Evolutionary conservation across 35 echinoderm and acorn worm genomes (phyloP), one percentile per base, ranked within the genome.

Genomic region (Ptychodera flava): DNA sequence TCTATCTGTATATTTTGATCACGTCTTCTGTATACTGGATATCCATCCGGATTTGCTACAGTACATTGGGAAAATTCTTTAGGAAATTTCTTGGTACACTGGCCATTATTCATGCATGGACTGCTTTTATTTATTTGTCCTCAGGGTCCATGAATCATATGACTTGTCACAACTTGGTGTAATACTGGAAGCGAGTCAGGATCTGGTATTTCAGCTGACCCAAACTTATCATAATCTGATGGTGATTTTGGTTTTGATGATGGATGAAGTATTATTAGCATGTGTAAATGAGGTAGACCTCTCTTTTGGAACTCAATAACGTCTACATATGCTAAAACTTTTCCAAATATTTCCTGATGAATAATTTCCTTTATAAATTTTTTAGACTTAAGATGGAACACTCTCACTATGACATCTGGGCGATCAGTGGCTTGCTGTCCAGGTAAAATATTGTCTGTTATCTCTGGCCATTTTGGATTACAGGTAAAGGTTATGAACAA

Each of bases 381-480:
- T 35, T 86, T 91, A 22, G 16, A 35, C 34, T 91, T 86, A 15
- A 81, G 32, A 28, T 86, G 78, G 78, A 91, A 91, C 31, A 86
- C 89, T 36, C 89, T 16, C 16, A 36, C 84, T 34, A 35, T 80
- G 1, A 86, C 16, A 80, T 91, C 89, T 30, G 84, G 89, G 35
- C 89, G 33, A 1, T 91, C 89, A 80, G 27, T 14, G n/a, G 78
- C 1, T n/a, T 16, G 32, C 34, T 91, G 83, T 31, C 36, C 36
- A 1, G 83, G 35, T 28, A 91, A 80, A 15, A 91, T 75, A 35
- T 77, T 64, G 29, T 0, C 35, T 64, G 0, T 85, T 33, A 91
- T 86, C 38, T 91, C 89, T 38, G 89, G 84, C 89, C 89, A 91
- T 16, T 15, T 35, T n/a, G 89, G 89, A 80, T 91, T 91, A 29